Conservation (phyloP, 2,113 vertebrate species). For the Aldabrachelys gigantea region DNA sequence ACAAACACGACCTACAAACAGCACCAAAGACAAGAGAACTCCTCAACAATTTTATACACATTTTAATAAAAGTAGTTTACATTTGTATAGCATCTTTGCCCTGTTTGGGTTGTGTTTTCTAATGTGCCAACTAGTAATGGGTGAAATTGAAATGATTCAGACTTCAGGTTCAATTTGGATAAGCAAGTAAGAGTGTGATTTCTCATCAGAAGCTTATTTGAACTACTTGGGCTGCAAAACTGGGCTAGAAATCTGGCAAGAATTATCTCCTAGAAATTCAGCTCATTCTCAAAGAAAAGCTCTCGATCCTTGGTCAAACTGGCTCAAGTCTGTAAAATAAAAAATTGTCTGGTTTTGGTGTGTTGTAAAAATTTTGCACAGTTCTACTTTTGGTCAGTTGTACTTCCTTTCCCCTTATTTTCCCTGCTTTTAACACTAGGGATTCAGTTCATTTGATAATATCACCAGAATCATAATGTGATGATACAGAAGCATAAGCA, state of each 20-base stretch:
- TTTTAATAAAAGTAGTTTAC: constrained; percentile 4
- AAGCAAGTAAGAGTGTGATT: background rate
- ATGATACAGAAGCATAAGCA: background rate
- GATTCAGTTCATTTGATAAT: background rate
- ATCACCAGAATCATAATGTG: background rate
- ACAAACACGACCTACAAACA: background rate
- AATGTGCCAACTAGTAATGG: background rate
- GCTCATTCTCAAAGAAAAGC: background rate
- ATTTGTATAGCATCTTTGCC: background rate
- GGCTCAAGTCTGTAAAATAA: background rate
- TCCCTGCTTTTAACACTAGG: background rate
- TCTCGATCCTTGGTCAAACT: background rate
- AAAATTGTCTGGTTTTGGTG: background rate
- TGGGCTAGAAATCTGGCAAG: background rate
- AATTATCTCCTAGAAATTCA: constrained; percentile 29
- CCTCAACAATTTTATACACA: background rate
- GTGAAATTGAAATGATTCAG: background rate
- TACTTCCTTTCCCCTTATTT: background rate
- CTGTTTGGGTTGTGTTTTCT: background rate
- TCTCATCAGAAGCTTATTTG: background rate
- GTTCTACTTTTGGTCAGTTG: background rate
- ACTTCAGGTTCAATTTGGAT: background rate
- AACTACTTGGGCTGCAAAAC: background rate
- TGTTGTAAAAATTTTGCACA: background rate
- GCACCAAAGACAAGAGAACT: constrained; percentile 4